Evolutionary conservation across 2,888 invertebrate genomes (phyloP).

Genomic region (Aphrophora alni): DNA sequence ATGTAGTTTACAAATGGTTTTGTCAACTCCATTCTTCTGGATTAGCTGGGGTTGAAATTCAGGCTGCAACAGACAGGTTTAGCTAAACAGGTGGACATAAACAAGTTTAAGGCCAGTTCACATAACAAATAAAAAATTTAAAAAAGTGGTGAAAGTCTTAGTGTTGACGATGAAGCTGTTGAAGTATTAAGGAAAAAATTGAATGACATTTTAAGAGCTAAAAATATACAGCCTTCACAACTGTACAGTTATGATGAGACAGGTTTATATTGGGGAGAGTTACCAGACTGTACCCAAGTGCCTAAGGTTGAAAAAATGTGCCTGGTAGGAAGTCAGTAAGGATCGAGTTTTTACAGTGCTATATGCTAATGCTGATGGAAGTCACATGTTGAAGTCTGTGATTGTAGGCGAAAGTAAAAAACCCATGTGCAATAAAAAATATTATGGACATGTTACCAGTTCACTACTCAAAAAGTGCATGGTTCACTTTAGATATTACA

Average conservation of each 20-base stretch:
- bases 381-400: constrained; percentile 23
- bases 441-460: constrained; percentile 24
- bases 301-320: constrained; percentile 19
- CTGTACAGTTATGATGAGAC: constrained; percentile 20
- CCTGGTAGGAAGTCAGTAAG: constrained; percentile 14
- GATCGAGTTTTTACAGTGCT: constrained; percentile 31
- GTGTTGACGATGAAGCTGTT: constrained; percentile 15
- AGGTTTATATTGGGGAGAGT: constrained; percentile 15
- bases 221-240: constrained; percentile 28
- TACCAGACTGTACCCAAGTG: constrained; percentile 22
- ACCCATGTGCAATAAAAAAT: constrained; percentile 28
- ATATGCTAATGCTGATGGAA: constrained; percentile 30
- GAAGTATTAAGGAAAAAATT: constrained; percentile 29
- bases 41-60: constrained; percentile 23
- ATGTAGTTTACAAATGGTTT: constrained; percentile 23
- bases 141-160: constrained; percentile 1
- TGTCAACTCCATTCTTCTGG: constrained; percentile 30
- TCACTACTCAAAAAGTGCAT: background rate
- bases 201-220: constrained; percentile 27
- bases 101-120: constrained; percentile 35
- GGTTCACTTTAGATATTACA: no score
- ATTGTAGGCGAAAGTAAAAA: constrained; percentile 31
- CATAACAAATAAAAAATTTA: no score
- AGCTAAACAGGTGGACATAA: constrained; percentile 7
- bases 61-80: background rate